A percentile compares a stretch with the other conserved stretches of the same genome.
phyloP scores from a whole-genome alignment of 2,797 vertebrate species.

The Garrulus glandarius region DNA sequence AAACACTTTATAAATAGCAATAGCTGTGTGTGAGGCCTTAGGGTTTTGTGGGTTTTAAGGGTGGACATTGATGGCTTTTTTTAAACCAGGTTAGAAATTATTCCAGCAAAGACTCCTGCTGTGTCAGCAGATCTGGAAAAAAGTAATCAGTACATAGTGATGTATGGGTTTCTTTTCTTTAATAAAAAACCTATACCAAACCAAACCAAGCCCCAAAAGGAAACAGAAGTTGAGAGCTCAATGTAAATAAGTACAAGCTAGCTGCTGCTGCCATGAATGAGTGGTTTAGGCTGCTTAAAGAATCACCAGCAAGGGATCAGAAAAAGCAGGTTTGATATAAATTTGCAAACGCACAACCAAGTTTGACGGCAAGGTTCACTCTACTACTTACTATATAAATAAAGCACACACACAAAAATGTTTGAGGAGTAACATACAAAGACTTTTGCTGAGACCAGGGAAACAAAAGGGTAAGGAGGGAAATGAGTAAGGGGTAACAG shows the following conservation, averaged over 20 bases:
- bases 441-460: background rate
- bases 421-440: background rate
- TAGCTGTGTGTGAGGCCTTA: background rate
- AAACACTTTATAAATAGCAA: background rate
- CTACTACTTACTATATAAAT: background rate
- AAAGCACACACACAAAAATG: background rate
- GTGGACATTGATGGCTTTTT: background rate
- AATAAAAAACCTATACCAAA: background rate
- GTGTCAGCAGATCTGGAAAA: conserved; percentile 7
- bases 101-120: background rate
- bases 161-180: background rate
- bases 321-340: background rate
- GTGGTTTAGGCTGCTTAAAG: background rate
- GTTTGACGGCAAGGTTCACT: background rate
- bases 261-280: background rate
- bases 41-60: background rate
- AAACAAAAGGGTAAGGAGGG: background rate
- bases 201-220: background rate
- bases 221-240: background rate
- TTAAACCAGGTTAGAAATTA: background rate
- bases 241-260: background rate
- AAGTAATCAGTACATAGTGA: conserved; percentile 12
- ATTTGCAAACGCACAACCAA: background rate
- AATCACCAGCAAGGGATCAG: background rate
- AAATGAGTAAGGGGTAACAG: background rate